phyloP scores from a whole-genome alignment of 1,140 invertebrate species.

The Aphis gossypii region DNA sequence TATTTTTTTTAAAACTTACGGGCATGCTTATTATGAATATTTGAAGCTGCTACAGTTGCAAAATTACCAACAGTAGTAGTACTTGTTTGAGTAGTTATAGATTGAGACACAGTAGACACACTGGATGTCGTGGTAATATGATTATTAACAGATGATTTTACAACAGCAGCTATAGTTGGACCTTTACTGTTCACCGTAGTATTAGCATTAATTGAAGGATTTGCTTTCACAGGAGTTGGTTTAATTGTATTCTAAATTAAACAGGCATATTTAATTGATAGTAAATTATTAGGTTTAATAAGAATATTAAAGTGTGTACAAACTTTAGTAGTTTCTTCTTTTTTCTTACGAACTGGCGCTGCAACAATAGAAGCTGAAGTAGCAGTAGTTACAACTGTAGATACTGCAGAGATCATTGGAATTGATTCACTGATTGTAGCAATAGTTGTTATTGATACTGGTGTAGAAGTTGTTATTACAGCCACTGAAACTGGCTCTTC shows the following conservation, averaged over 20 bases:
- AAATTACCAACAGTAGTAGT: conserved; percentile 67
- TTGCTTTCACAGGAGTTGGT: conserved; percentile 71
- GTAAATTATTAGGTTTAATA: conserved; percentile 57
- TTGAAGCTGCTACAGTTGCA: conserved; percentile 70
- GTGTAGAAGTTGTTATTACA: conserved; percentile 31
- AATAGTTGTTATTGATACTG: conserved; percentile 42
- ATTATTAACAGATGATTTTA: conserved; percentile 52
- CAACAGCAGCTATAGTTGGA: conserved; percentile 52
- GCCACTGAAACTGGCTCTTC: conserved; percentile 71
- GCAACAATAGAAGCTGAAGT: conserved; percentile 33
- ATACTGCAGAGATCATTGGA: conserved; percentile 45
- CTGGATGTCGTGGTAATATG: conserved; percentile 36
- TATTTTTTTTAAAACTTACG: conserved; percentile 7
- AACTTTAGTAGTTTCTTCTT: conserved; percentile 41
- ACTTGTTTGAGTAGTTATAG: conserved; percentile 49
- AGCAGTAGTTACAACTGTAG: conserved; percentile 47
- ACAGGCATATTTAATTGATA: not conserved
- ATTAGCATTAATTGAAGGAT: conserved; percentile 26
- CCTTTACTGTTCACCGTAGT: conserved; percentile 11
- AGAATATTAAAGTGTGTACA: not conserved
- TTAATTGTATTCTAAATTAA: conserved; percentile 67
- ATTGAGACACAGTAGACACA: conserved; percentile 55
- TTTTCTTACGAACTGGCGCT: conserved; percentile 42
- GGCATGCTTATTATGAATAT: conserved; percentile 54
- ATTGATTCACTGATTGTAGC: conserved; percentile 45